Base-by-base conservation (phyloP, 2,888 invertebrate species). In the Pollenia griseotomentosa region DNA sequence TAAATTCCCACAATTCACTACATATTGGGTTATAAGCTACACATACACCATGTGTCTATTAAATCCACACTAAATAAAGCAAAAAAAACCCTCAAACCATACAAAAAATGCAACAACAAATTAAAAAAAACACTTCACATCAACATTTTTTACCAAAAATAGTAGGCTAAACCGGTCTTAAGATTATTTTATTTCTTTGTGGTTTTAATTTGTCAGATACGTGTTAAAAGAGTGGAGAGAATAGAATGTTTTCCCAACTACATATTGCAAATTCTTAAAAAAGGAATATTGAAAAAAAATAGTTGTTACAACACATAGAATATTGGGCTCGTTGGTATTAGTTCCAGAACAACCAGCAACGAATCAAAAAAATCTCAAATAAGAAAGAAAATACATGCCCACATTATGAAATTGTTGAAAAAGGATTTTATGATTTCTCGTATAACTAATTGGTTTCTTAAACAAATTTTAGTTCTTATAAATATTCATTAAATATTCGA, bases 111-210 rank as follows among this genome's bases (percentile, higher is more conserved):
- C 46, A 73, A 42, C 42, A 68, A 46, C 42, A 66, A 81, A 57
- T 0, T 55, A 70, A 55, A 70, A 6, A 70, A 71, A 79, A 73
- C 71, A 61, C 44, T 19, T 11, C 59, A 55, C 78, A 82, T 68
- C 70, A 83, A 79, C 83, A 75, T 75, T 59, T 68, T 86, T 71
- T 33, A 83, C 83, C 79, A 86, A 86, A 86, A 75, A 83, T 83
- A 83, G 78, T 83, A 83, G 75, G 79, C 51, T 80, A 86, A 86
- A 86, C 86, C 80, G 83, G 86, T 86, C 75, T 83, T 77, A 53
- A 55, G 65, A 75, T 74, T 68, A 61, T 86, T 80, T 74, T 68
- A 48, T 74, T 61, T 42, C 19, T 63, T 71, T 78, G 55, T 55
- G 71, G 71, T 78, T 83, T 63, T 44, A 71, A 78, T 23, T 33